Conservation (phyloP, 2,888 invertebrate species). For the Tetrapedia diversipes region DNA sequence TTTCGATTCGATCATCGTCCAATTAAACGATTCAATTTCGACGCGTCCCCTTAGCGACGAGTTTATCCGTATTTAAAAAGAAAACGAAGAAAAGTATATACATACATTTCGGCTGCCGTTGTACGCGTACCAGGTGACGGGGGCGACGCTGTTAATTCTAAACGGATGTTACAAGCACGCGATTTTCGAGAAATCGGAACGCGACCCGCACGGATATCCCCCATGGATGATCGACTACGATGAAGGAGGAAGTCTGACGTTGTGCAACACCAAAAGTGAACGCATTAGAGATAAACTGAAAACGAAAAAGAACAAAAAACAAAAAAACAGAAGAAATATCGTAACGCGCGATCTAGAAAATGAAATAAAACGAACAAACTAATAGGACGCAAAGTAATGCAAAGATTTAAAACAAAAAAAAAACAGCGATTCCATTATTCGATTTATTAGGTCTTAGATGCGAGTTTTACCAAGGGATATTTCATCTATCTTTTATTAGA, state of each 20-base stretch:
- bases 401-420: conserved; percentile 12
- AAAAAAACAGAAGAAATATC: conserved; percentile 11
- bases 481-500: conserved; percentile 62
- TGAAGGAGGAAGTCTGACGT: conserved; percentile 49
- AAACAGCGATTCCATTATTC: conserved; percentile 50
- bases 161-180: conserved; percentile 4
- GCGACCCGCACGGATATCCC: conserved; percentile 29
- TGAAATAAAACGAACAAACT: conserved; percentile 25
- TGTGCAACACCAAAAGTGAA: conserved; percentile 8
- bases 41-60: neutral
- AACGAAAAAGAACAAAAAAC: neutral
- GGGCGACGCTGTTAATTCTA: conserved; percentile 25
- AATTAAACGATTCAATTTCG: neutral
- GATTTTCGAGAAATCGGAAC: conserved; percentile 33
- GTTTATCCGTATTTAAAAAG: neutral
- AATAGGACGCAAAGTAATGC: conserved; percentile 29
- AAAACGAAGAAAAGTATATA: too few species aligned
- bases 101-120: conserved; percentile 25
- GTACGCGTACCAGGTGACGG: conserved; percentile 22
- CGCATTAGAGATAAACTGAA: conserved; percentile 14
- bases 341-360: conserved; percentile 38
- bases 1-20: conserved; percentile 8
- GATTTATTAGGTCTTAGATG: conserved; percentile 59
- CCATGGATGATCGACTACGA: conserved; percentile 44
- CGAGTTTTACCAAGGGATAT: conserved; percentile 57